Evolutionary conservation across 2,888 invertebrate species (phyloP).

Genomic region (Entomobrya multifasciata): DNA sequence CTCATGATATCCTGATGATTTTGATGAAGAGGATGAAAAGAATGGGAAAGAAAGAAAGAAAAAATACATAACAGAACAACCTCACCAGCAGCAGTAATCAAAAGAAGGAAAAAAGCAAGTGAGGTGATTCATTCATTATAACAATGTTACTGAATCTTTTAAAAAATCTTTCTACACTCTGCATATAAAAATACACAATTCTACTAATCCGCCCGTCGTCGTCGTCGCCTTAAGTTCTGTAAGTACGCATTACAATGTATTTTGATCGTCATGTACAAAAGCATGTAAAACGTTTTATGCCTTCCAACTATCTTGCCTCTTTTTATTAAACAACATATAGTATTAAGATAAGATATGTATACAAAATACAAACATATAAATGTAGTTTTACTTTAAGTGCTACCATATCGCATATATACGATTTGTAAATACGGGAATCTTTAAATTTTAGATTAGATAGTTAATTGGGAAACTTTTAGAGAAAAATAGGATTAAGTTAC

Average conservation of each 20-base stretch:
- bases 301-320: slow-evolving; percentile 7
- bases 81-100: background rate
- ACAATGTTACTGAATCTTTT: background rate
- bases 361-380: no score
- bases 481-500: no score
- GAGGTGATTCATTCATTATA: slow-evolving; percentile 3
- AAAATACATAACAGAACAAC: slow-evolving; percentile 8
- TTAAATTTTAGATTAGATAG: no score
- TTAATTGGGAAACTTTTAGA: no score
- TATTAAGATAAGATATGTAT: no score
- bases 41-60: background rate
- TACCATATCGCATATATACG: no score
- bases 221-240: background rate
- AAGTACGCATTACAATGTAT: slow-evolving; percentile 38
- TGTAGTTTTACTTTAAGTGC: no score
- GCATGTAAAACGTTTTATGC: slow-evolving; percentile 53
- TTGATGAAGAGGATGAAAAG: slow-evolving; percentile 11
- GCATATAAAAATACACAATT: background rate
- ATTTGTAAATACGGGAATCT: no score
- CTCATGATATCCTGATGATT: background rate
- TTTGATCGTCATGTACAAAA: slow-evolving; percentile 68
- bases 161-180: no score
- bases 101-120: background rate
- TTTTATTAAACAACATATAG: no score
- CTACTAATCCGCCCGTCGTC: background rate